These are phyloP conservation scores for Himalopsyche anomala DNA, from an alignment of 2,888 invertebrate genomes.

Conservation along the genomic window DNA sequence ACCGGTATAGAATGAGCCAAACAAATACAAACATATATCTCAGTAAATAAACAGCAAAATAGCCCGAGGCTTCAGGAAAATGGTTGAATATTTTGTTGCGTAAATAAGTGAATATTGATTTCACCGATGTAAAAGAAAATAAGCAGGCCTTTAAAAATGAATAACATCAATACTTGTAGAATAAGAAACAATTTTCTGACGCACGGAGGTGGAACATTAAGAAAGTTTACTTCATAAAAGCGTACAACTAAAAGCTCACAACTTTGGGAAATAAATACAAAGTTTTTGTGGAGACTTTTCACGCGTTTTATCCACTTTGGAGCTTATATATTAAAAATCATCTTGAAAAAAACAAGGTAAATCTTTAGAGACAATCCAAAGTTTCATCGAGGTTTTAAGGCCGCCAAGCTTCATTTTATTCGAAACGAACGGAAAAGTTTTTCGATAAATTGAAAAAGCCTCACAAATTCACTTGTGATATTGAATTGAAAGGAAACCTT, in stretches of 20 bases:
- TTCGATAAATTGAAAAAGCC: slow-evolving; percentile 16
- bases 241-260: background rate
- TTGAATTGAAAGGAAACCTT: background rate
- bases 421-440: slow-evolving; percentile 7
- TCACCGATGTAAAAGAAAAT: too few species aligned
- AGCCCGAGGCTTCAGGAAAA: background rate
- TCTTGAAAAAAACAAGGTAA: slow-evolving; percentile 1
- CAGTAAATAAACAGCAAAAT: background rate
- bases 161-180: too few species aligned
- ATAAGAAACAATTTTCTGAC: too few species aligned
- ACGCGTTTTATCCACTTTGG: background rate
- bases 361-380: slow-evolving; percentile 13
- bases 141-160: too few species aligned
- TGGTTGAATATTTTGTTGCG: background rate
- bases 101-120: background rate
- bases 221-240: background rate
- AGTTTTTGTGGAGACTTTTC: background rate
- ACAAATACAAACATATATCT: background rate
- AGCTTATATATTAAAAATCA: slow-evolving; percentile 16
- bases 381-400: background rate
- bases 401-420: background rate
- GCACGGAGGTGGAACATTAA: background rate
- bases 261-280: background rate
- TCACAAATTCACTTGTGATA: background rate
- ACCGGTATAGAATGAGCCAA: background rate